Base-by-base conservation (phyloP, 1,140 invertebrate species). In the Oedothorax gibbosus region DNA sequence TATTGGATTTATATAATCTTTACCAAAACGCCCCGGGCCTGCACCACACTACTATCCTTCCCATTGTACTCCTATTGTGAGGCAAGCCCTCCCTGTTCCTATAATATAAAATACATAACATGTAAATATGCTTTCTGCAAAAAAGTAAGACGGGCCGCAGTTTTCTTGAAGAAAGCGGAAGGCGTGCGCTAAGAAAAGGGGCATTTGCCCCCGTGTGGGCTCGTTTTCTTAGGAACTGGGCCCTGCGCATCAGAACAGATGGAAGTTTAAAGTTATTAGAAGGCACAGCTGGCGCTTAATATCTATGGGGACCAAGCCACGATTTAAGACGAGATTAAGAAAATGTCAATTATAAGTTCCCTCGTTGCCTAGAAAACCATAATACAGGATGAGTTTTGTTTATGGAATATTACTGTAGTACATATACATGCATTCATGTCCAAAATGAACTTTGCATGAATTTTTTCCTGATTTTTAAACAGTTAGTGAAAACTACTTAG, bases 1-100 rank as follows among this genome's bases (percentile, higher is more conserved):
- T 51, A 79, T 79, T 79, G 77, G 76, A 79, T 79, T 79, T 79
- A 79, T 79, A 79, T 79, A 64, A 79, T 79, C 77, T 68, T 53
- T 35, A 35, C 35, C 68, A 79, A 79, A 79, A 79, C 51, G 77
- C 64, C 64, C 62, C 54, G 62, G 68, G 49, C 77, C 20, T 68
- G 64, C 77, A 79, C 77, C 64, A 53, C 35, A 35, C 35, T n/a
- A 53, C 50, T 56, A 68, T 79, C 77, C 77, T 79, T 35, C 49
- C 77, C 1, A 66, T 79, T 79, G 77, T 79, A 56, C 21, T 79
- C 77, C 77, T 56, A 66, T 68, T 79, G 77, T 79, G 49, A 50
- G 6, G 11, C 57, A 21, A n/a, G 20, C 18, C 50, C 76, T 56
- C 76, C 77, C 77, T 53, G 14, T 49, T 68, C 15, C 66, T 79